Conservation (phyloP, 2,888 invertebrate genomes). For the Periphyllus acericola region DNA sequence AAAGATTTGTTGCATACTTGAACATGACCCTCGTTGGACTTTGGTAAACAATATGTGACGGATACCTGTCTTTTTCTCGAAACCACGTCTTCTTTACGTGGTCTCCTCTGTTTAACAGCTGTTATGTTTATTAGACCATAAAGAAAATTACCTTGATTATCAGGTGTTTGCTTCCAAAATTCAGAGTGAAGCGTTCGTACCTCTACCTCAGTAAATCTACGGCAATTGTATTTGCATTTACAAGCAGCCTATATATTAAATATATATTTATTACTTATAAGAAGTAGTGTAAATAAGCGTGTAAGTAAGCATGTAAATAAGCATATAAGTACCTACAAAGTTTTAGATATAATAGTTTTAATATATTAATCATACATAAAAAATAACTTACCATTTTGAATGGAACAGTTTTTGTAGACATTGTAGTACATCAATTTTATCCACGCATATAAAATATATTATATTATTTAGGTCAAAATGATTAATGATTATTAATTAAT, state of each 20-base stretch:
- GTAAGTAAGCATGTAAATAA: background rate
- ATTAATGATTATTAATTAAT: no score
- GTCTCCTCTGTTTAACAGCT: background rate
- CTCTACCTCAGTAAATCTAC: slow-evolving; percentile 15
- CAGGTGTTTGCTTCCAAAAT: slow-evolving; percentile 16
- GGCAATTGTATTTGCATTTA: slow-evolving; percentile 9
- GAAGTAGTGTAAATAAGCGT: background rate
- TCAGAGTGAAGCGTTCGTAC: background rate
- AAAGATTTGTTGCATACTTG: background rate
- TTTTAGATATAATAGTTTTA: slow-evolving; percentile 4
- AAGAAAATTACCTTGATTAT: background rate
- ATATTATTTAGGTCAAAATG: background rate
- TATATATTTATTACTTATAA: background rate
- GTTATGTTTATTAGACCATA: background rate
- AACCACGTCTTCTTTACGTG: background rate
- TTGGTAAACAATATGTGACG: slow-evolving; percentile 4
- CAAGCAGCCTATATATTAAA: background rate
- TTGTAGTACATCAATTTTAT: slow-evolving; percentile 1
- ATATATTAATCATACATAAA: slow-evolving; percentile 3
- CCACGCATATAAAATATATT: background rate
- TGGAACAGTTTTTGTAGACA: slow-evolving; percentile 2
- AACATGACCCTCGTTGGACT: background rate
- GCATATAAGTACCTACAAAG: background rate
- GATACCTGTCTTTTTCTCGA: background rate
- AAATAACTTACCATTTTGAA: background rate